Conservation (phyloP, 2,797 vertebrate genomes). For the Toxotes lorentzi region DNA sequence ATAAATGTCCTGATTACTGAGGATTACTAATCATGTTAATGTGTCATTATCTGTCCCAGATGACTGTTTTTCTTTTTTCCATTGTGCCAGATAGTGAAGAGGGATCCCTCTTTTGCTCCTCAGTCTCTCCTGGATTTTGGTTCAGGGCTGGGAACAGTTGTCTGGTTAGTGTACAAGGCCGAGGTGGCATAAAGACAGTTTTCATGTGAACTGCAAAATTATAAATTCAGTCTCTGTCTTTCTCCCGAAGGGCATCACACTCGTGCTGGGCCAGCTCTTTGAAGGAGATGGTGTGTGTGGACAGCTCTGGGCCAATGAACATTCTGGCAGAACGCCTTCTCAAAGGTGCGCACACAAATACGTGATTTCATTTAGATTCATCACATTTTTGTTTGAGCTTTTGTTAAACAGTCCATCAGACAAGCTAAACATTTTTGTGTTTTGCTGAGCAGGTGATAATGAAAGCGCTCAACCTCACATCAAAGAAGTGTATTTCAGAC, state of each 20-base stretch:
- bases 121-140: constrained; percentile 92
- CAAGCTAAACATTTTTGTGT: background rate
- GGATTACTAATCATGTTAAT: background rate
- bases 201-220: background rate
- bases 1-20: background rate
- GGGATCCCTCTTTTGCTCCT: constrained; percentile 86
- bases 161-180: constrained; percentile 82
- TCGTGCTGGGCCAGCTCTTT: constrained; percentile 86
- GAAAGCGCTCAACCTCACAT: constrained; percentile 79
- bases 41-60: background rate
- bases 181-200: background rate
- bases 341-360: constrained; percentile 79
- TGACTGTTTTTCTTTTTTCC: background rate
- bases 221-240: background rate
- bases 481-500: constrained; percentile 90
- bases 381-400: background rate
- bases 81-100: constrained; percentile 86
- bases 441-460: constrained; percentile 80
- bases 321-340: constrained; percentile 88
- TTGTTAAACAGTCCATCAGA: background rate
- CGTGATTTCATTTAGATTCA: background rate
- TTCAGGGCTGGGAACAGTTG: constrained; percentile 89
- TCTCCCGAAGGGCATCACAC: constrained; percentile 86
- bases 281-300: constrained; percentile 90
- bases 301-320: constrained; percentile 90